Evolutionary conservation across 2,797 vertebrate species (phyloP), one percentile per base, ranked within the genome.

Genomic region (Prunella strophiata): DNA sequence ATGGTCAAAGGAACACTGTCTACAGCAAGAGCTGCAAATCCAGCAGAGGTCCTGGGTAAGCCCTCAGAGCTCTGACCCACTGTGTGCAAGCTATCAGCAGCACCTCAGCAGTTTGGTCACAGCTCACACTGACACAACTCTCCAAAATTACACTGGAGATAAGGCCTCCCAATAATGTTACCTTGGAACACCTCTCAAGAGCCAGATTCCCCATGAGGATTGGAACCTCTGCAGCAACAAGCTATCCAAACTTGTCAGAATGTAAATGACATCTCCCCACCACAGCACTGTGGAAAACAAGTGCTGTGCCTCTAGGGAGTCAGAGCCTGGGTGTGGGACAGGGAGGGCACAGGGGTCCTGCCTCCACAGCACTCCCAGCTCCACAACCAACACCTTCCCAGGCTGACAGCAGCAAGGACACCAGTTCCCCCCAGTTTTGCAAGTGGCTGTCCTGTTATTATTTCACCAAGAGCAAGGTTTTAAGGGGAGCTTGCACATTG

Each of bases 261-360:
- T 7, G 5, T 45, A 81, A 84, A 40, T 13, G 7, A 51, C 72
- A 36, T 26, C 29, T 76, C 86, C 62, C 40, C 48, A 73, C 13
- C 34, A 7, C 5, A 32, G 1, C 32, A 14, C 32, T 13, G 11
- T 19, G 55, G 45, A 78, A 78, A 85, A 45, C 34, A 51, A 75
- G 29, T 15, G 30, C 57, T 32, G 30, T 15, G 10, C 27, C 47
- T 16, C 27, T 5, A 13, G 72, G 45, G 29, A 74, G n/a, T 10
- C 42, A 55, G 1, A 2, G 43, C 0, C 0, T 8, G 32, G 15
- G 50, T 0, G 0, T 9, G 23, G 50, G 45, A 70, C 10, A 55
- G 52, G 57, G 32, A 88, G 50, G 88, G 32, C 27, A 14, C 61
- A 54, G 50, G 17, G 57, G 16, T 79, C 50, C 61, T 77, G 85